Base-by-base conservation (phyloP, 2,888 invertebrate genomes). In the Dasysyrphus tricinctus region DNA sequence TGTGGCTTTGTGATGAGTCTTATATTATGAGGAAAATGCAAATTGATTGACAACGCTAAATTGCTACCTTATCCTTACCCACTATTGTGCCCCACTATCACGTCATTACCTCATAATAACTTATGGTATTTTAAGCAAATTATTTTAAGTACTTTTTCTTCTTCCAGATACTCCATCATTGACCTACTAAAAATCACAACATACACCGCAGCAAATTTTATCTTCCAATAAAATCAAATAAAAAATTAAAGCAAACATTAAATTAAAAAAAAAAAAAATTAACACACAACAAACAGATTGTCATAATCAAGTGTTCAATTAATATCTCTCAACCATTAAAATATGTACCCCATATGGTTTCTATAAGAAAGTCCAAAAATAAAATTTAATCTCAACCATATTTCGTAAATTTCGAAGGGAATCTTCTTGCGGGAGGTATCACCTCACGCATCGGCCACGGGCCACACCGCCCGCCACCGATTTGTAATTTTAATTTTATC, bases 341-440 rank as follows among this genome's bases (percentile, higher is more conserved):
- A 77, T n/a, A n/a, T 63, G 57, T 51, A 63, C 67, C 70, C 44
- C 85, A 85, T 74, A 70, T 81, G 85, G 85, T 70, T 85, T 81
- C 85, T 70, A 81, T 81, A 85, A 81, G n/a, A 49, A 19, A 49
- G 39, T 73, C 77, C 51, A n/a, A 78, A 85, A 85, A 85, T 85
- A 85, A 74, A 74, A 34, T 47, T 57, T 29, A 29, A 16, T 24
- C 6, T 73, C 29, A 54, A 49, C 34, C 16, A 19, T 4, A 1
- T 37, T 16, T 37, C 16, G 29, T 32, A 5, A 63, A 39, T 65
- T 65, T 65, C 24, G n/a, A 69, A 51, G 39, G 39, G 16, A 24
- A 24, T 69, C 24, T 54, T 29, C n/a, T 69, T 39, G 67, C n/a
- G 47, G 47, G 34, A 16, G 39, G 12, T 19, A 24, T 54, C 19